These are phyloP conservation scores for Pangasius sanitwongsei DNA, from an alignment of 2,797 vertebrate species.

Conservation along the genomic window DNA sequence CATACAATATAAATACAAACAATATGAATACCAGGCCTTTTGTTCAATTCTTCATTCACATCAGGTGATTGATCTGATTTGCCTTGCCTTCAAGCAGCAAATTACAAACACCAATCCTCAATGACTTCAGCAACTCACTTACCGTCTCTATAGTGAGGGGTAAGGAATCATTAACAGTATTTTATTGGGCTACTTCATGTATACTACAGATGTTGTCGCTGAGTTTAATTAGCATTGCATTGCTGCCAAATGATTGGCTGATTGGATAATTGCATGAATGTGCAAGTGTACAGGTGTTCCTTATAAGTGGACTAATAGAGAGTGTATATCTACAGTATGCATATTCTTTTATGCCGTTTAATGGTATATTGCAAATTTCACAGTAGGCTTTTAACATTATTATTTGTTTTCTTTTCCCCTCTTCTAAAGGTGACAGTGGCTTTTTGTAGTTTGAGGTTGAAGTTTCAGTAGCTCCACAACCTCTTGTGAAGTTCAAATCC, in stretches of 20 bases:
- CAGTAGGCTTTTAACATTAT: not conserved
- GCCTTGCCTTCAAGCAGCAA: not conserved
- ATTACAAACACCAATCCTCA: not conserved
- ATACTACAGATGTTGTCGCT: slow-evolving; percentile 15
- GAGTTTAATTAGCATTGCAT: slow-evolving; percentile 8
- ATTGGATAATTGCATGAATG: not conserved
- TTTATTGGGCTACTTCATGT: slow-evolving; percentile 11
- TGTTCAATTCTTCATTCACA: not conserved
- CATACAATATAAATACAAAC: no score
- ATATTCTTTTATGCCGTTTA: no score
- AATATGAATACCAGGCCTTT: not conserved
- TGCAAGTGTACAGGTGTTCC: not conserved
- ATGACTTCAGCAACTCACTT: not conserved
- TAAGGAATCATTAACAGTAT: slow-evolving; percentile 12
- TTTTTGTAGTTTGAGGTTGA: not conserved
- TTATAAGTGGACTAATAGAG: not conserved
- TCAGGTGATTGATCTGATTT: not conserved
- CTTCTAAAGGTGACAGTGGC: not conserved
- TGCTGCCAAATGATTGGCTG: not conserved
- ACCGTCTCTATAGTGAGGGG: not conserved
- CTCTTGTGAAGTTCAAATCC: slow-evolving; percentile 27
- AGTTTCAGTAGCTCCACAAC: slow-evolving; percentile 30
- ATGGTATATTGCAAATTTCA: not conserved
- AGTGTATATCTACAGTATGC: not conserved
- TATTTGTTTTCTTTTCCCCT: not conserved